Conservation (phyloP, 1,140 invertebrate genomes). For the Leptinotarsa defecta region DNA sequence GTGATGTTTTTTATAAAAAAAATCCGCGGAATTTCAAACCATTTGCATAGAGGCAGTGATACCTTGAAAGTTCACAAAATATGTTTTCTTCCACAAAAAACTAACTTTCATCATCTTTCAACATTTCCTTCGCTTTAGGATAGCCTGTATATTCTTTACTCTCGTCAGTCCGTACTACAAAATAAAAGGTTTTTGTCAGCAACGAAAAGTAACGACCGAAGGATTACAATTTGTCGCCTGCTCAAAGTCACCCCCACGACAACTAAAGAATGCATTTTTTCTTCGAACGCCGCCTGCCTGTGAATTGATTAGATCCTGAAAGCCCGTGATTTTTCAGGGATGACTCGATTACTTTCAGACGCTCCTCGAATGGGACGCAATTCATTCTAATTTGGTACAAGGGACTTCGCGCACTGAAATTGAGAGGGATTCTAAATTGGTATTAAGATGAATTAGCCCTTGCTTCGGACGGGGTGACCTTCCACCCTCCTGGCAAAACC, state of each 20-base stretch:
- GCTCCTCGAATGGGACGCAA: conserved; percentile 32
- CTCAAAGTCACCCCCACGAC: conserved; percentile 11
- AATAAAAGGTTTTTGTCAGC: no score
- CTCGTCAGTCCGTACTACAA: no score
- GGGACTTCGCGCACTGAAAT: conserved; percentile 35
- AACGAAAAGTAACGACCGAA: no score
- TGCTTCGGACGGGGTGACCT: conserved; percentile 9
- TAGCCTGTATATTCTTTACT: no score
- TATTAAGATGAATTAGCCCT: conserved; percentile 41
- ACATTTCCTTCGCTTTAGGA: no score
- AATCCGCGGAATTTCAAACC: no score
- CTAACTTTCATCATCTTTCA: no score
- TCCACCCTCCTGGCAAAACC: background rate
- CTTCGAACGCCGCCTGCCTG: conserved; percentile 1
- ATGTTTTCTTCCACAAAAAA: no score
- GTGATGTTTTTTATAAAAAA: no score
- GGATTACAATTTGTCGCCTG: no score
- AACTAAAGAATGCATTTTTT: conserved; percentile 37
- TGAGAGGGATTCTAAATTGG: conserved; percentile 31
- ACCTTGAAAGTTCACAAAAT: no score
- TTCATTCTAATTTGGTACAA: conserved; percentile 42
- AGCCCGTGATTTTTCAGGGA: conserved; percentile 40
- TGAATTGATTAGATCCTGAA: conserved; percentile 42
- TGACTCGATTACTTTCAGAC: conserved; percentile 40
- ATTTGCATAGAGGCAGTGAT: no score